Base-by-base conservation (phyloP, 2,113 vertebrate species). In the Actinemys pallida region DNA sequence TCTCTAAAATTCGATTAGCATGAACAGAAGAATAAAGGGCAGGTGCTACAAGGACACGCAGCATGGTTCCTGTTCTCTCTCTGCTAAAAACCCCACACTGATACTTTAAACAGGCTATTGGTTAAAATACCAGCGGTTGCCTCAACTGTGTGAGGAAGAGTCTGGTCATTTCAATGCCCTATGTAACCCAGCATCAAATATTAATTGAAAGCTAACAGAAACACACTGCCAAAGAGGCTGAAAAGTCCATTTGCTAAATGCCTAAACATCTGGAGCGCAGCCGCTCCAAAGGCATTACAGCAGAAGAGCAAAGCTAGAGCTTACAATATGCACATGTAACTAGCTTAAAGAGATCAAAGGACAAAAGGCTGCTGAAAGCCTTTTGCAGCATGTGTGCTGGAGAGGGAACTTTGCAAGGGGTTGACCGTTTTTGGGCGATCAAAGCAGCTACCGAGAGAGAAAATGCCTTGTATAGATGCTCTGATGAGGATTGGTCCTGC, bases 221-320 rank as follows among this genome's bases (percentile, higher is more conserved):
- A 86, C 50, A 39, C 27, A 52, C 49, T 2, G 35, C 6, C 53
- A 39, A 25, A 47, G 53, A 56, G 53, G 42, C 81, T 17, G 25
- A 24, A 29, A 76, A 75, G 76, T 86, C 92, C 87, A 82, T 89
- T 82, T 93, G 83, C 83, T 82, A 82, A 93, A 89, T 93, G 83
- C 83, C 27, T 39, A 35, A 93, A 81, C 86, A 85, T 89, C 91
- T 93, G 91, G 87, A 72, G 76, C 4, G 3, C 35, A 29, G 52
- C 24, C 53, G 13, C 81, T 88, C 82, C 91, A 35, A 50, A 85
- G 50, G 87, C 45, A 93, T 89, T 81, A 31, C 50, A 42, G 57
- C 72, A 47, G 56, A 84, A 57, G 42, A 39, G 76, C 39, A 19
- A 57, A 57, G 27, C 69, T 20, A 35, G 45, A 27, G 57, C 52